Evolutionary conservation across 2,797 vertebrate genomes (phyloP).

Genomic region (Sebastiscus albofasciatus): DNA sequence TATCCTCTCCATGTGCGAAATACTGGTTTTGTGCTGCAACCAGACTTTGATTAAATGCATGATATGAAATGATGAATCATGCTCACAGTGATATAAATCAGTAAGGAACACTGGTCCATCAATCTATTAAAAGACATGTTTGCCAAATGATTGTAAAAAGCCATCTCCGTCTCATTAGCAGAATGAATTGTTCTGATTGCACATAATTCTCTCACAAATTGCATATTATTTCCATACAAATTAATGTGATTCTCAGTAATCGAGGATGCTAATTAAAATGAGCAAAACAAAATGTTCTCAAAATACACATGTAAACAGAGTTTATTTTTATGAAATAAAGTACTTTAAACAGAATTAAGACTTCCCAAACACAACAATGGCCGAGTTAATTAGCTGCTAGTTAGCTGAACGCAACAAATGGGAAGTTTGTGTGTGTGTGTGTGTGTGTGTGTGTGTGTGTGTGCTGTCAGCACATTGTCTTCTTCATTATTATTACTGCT

Average conservation of each 20-base stretch:
- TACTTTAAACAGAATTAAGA: conserved; percentile 2
- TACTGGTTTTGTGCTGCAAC: background rate
- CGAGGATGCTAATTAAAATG: conserved; percentile 38
- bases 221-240: conserved; percentile 53
- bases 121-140: background rate
- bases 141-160: background rate
- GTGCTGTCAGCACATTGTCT: conserved; percentile 5
- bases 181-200: conserved; percentile 22
- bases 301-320: conserved; percentile 16
- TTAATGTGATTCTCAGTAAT: conserved; percentile 29
- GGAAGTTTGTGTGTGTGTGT: background rate
- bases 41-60: background rate
- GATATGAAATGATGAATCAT: background rate
- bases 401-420: conserved; percentile 15
- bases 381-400: conserved; percentile 41
- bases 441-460: conserved; percentile 1
- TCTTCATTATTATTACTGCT: conserved; percentile 6
- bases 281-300: conserved; percentile 23
- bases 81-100: background rate
- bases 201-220: conserved; percentile 40
- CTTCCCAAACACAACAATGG: conserved; percentile 25
- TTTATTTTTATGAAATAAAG: conserved; percentile 28
- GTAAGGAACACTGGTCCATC: background rate
- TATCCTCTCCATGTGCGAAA: background rate
- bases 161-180: conserved; percentile 25